phyloP scores from a whole-genome alignment of 2,113 vertebrate species.

The Aepyceros melampus region DNA sequence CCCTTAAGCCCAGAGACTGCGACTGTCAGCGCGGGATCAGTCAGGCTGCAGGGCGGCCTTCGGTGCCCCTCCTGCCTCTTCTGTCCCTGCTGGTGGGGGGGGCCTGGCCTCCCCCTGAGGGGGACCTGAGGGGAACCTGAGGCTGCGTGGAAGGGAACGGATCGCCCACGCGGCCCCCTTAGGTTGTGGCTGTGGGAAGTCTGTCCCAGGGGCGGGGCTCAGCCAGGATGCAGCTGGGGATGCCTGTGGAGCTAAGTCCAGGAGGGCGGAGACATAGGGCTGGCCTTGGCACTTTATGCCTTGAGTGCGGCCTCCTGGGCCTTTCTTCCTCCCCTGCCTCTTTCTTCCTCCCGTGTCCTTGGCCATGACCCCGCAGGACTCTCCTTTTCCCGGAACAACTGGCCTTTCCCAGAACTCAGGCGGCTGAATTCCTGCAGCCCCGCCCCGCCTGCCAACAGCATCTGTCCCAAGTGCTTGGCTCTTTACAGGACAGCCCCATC shows the following conservation, averaged over 20 bases:
- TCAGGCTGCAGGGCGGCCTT: not conserved
- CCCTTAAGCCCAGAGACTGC: slow-evolving; percentile 58
- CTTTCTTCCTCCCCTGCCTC: too few species aligned
- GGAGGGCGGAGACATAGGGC: not conserved
- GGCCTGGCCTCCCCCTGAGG: not conserved
- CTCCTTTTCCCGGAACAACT: not conserved
- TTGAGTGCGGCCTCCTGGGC: not conserved
- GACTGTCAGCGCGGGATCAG: slow-evolving; percentile 59
- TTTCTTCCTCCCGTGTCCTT: not conserved
- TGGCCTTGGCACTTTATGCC: not conserved
- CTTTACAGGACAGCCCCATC: not conserved
- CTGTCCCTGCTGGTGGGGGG: not conserved
- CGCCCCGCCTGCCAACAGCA: rapidly evolving
- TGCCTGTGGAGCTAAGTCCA: not conserved
- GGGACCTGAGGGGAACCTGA: too few species aligned
- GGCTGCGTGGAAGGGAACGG: rapidly evolving
- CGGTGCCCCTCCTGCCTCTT: not conserved
- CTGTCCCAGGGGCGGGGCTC: not conserved
- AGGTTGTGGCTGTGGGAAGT: not conserved
- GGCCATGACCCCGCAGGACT: rapidly evolving
- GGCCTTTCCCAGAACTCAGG: not conserved
- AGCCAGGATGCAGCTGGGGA: not conserved
- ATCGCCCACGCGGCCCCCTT: not conserved
- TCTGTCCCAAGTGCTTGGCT: too few species aligned
- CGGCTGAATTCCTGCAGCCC: not conserved